These are phyloP conservation scores for Ascaphus truei DNA, from an alignment of 2,113 vertebrate genomes.

Conservation along the genomic window DNA sequence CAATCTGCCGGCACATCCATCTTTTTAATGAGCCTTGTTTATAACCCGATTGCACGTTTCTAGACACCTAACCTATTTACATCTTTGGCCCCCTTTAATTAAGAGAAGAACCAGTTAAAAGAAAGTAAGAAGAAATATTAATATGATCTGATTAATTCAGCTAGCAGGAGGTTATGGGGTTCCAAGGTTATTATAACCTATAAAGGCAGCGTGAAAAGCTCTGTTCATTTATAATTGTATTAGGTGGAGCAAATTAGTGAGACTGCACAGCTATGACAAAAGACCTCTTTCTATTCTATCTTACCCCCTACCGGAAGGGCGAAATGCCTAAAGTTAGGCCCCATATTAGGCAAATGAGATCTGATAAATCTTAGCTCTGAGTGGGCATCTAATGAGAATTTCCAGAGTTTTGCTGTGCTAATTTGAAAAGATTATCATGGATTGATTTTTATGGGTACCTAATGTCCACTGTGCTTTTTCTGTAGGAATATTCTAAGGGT, in stretches of 20 bases:
- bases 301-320: conserved; percentile 77
- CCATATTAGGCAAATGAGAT: conserved; percentile 87
- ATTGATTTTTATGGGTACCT: conserved; percentile 38
- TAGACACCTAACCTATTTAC: conserved; percentile 80
- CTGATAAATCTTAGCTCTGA: conserved; percentile 87
- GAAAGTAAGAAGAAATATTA: conserved; percentile 81
- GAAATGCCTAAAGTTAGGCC: conserved; percentile 78
- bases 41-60: conserved; percentile 73
- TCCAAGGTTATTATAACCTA: conserved; percentile 85
- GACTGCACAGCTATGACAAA: conserved; percentile 70
- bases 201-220: conserved; percentile 78
- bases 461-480: conserved; percentile 35
- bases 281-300: conserved; percentile 66
- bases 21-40: conserved; percentile 90
- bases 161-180: conserved; percentile 82
- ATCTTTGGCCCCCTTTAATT: conserved; percentile 84
- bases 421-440: conserved; percentile 85
- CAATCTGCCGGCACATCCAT: conserved; percentile 74
- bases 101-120: conserved; percentile 83
- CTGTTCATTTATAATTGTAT: conserved; percentile 82
- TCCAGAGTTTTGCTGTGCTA: conserved; percentile 68
- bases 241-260: conserved; percentile 80
- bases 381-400: conserved; percentile 79
- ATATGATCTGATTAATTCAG: conserved; percentile 86
- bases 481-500: conserved; percentile 30